Percentiles rank a stretch among this genome's conserved stretches.
phyloP scores from a whole-genome alignment of 2,888 invertebrate genomes.

The Cheilosia grossa region DNA sequence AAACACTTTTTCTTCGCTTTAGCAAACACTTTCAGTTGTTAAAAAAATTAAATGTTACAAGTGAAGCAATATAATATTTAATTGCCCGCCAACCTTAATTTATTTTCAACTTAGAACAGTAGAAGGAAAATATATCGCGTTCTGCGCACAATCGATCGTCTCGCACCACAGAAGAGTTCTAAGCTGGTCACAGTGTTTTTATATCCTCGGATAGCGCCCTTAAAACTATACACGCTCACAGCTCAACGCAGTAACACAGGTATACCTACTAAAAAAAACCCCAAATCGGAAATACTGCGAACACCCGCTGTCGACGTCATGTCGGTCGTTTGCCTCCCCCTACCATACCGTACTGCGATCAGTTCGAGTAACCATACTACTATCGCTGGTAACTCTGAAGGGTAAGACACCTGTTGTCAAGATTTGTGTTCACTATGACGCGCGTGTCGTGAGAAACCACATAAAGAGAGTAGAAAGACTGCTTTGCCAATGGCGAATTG shows the following conservation, averaged over 20 bases:
- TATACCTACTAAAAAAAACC: slow-evolving; percentile 55
- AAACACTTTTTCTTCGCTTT: slow-evolving; percentile 16
- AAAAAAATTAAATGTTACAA: slow-evolving; percentile 17
- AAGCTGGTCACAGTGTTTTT: slow-evolving; percentile 61
- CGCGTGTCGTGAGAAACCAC: slow-evolving; percentile 38
- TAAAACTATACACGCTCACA: slow-evolving; percentile 10
- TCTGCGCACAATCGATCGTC: slow-evolving; percentile 70
- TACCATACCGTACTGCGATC: slow-evolving; percentile 24
- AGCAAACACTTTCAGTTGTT: slow-evolving; percentile 36
- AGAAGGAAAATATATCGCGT: slow-evolving; percentile 38
- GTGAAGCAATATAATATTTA: background rate
- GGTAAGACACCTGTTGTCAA: slow-evolving; percentile 63
- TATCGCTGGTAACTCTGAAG: slow-evolving; percentile 31
- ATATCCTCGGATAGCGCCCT: slow-evolving; percentile 69
- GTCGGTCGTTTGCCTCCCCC: background rate
- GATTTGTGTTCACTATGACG: slow-evolving; percentile 19
- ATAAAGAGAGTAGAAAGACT: background rate
- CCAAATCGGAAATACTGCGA: slow-evolving; percentile 21
- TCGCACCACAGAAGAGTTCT: slow-evolving; percentile 72
- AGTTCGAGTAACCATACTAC: slow-evolving; percentile 1
- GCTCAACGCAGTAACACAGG: slow-evolving; percentile 12
- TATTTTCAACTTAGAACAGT: slow-evolving; percentile 5
- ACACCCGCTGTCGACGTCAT: slow-evolving; percentile 46
- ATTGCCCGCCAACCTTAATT: slow-evolving; percentile 35
- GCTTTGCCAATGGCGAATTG: slow-evolving; percentile 19